A percentile compares a stretch with the other conserved stretches of the same genome.
Conservation (phyloP, 1,140 invertebrate species). For the Drosophila pandora region DNA sequence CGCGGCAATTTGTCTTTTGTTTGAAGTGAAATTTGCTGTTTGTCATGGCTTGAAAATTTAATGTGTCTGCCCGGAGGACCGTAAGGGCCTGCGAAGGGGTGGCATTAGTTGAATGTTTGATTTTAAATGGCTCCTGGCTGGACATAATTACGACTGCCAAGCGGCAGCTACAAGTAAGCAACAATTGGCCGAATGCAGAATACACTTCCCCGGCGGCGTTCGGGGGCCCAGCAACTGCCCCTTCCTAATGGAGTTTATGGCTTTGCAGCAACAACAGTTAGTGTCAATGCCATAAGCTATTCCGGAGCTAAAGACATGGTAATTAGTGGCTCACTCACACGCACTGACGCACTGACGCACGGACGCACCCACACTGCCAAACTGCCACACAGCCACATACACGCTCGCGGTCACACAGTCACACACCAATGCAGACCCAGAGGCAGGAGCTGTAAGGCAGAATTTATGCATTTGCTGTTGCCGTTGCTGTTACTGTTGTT, state of each 20-base stretch:
- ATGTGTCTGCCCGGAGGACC: conserved; percentile 46
- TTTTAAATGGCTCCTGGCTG: conserved; percentile 29
- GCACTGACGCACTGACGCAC: conserved; percentile 18
- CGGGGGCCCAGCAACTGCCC: neutral
- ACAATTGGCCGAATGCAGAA: conserved; percentile 7
- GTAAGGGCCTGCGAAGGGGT: neutral
- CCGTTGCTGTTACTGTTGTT: conserved; percentile 49
- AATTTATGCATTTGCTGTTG: conserved; percentile 73
- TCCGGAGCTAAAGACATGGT: conserved; percentile 76
- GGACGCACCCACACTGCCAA: neutral
- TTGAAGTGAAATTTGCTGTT: conserved; percentile 81
- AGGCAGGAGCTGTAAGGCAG: conserved; percentile 30
- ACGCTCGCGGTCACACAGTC: conserved; percentile 19
- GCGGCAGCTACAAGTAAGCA: conserved; percentile 37
- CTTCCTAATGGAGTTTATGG: conserved; percentile 30
- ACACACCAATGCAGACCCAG: neutral
- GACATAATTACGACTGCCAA: conserved; percentile 64
- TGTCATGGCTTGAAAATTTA: conserved; percentile 65
- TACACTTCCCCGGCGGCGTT: conserved; percentile 30
- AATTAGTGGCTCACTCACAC: conserved; percentile 67
- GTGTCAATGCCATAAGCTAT: conserved; percentile 63
- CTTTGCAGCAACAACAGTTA: conserved; percentile 44
- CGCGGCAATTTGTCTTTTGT: conserved; percentile 79
- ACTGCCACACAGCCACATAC: neutral
- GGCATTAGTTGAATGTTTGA: conserved; percentile 34